phyloP scores from a whole-genome alignment of 2,888 invertebrate genomes.

The Lingula anatina region DNA sequence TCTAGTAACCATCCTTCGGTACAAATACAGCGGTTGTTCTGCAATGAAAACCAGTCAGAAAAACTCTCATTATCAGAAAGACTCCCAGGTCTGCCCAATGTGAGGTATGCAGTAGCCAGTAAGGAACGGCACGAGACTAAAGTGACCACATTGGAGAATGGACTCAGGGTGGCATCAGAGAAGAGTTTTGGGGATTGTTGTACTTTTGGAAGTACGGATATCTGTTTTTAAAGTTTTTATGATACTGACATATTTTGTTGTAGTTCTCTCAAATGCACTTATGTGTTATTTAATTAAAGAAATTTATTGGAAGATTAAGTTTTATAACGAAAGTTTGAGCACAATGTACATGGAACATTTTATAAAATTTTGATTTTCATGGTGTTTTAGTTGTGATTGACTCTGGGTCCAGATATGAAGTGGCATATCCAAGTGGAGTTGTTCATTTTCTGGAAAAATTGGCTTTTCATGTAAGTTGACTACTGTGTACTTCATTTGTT shows the following conservation, averaged over 20 bases:
- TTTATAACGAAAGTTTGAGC: no score
- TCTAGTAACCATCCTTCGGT: no score
- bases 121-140: conserved; percentile 59
- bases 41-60: background rate
- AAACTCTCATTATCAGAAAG: conserved; percentile 67
- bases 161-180: conserved; percentile 88
- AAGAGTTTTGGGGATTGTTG: conserved; percentile 96
- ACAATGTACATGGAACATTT: no score
- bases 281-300: background rate
- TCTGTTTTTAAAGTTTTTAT: no score
- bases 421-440: conserved; percentile 93
- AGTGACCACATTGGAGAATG: conserved; percentile 88
- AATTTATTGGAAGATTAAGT: no score
- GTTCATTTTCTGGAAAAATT: conserved; percentile 96
- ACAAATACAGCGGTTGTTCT: background rate
- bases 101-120: conserved; percentile 65
- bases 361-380: no score
- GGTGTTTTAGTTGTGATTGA: conserved; percentile 95
- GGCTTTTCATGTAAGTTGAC: conserved; percentile 81
- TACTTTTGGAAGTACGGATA: conserved; percentile 82
- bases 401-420: conserved; percentile 93
- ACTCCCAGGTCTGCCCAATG: conserved; percentile 68
- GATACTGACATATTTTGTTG: no score
- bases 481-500: no score
- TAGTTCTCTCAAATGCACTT: no score